Percentiles rank a stretch among this genome's conserved stretches.
Conservation (phyloP, 2,797 vertebrate species). For the Acipenser oxyrinchus region DNA sequence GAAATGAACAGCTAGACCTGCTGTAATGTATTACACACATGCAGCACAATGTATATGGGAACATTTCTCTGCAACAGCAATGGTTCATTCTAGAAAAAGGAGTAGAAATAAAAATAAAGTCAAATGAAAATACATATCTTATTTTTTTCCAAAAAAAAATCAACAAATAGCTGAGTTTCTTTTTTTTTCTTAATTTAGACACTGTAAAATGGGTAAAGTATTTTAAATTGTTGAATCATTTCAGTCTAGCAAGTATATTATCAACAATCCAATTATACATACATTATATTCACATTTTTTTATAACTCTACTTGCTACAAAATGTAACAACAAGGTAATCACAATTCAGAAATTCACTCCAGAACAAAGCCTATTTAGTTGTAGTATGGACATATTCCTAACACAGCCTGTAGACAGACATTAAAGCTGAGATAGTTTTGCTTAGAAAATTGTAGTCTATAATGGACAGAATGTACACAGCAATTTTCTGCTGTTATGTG, state of each 20-base stretch:
- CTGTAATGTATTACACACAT: no score
- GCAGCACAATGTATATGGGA: no score
- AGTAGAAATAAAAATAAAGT: no score
- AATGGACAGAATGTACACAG: conserved; percentile 67
- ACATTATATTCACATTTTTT: conserved; percentile 71
- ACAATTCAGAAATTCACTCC: conserved; percentile 85
- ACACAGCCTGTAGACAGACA: conserved; percentile 74
- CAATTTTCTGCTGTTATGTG: conserved; percentile 47
- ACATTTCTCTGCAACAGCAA: no score
- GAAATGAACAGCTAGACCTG: no score
- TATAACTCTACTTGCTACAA: conserved; percentile 79
- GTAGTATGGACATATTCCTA: conserved; percentile 59
- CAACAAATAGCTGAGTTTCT: conserved; percentile 15
- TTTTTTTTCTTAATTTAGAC: conserved; percentile 48
- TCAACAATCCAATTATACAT: conserved; percentile 73
- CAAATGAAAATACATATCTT: no score
- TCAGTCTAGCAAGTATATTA: conserved; percentile 63
- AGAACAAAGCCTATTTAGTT: conserved; percentile 73
- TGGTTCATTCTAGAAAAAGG: no score
- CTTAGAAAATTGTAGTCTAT: conserved; percentile 59
- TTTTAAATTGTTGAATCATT: conserved; percentile 51
- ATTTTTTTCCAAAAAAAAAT: no score
- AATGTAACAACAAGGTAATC: conserved; percentile 79
- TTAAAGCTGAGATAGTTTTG: conserved; percentile 71
- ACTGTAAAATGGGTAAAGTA: conserved; percentile 52